Base-by-base conservation (phyloP, 1,140 invertebrate species). In the Frieseomelitta varia region DNA sequence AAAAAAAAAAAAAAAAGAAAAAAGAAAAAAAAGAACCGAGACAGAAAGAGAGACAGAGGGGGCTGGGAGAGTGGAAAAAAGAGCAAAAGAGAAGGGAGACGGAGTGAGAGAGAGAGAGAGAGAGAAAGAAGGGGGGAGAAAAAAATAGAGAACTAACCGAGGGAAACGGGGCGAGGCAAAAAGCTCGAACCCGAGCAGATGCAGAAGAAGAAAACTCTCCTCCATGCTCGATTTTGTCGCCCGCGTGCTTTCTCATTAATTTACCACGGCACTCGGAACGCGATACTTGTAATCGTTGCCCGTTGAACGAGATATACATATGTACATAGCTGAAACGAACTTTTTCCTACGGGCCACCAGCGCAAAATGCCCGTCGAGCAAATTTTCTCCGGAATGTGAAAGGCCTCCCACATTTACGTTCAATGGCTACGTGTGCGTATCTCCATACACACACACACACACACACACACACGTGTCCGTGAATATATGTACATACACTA, bases 341-440 rank as follows among this genome's bases (percentile, higher is more conserved):
- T 73, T 58, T 80, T 84, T 71, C 61, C 58, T 65, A 1, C 47
- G 11, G 15, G n/a, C n/a, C 1, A 24, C 19, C 2, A 55, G 56
- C 27, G 51, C 14, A 61, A 84, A 84, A 84, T 61, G 55, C 30
- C 34, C 14, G 65, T 27, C 51, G 69, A 67, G 69, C 15, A 63
- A 84, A 84, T 84, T 84, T 84, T 84, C 83, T 84, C 83, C 83
- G 83, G 83, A 84, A 84, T 84, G 83, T 84, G 83, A 84, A 84
- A 84, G 83, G 83, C 77, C 83, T 84, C 78, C 78, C 69, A 56
- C 83, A 58, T 80, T 74, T 74, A 74, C 34, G 67, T 73, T 80
- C 58, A 19, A 6, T 14, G 53, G 21, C 1, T 56, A 30, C 15
- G 39, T 83, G 55, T 84, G 47, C 14, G 73, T 63, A 21, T 68